These are phyloP conservation scores for Strix aluco DNA, from an alignment of 2,113 vertebrate genomes.

Conservation along the genomic window DNA sequence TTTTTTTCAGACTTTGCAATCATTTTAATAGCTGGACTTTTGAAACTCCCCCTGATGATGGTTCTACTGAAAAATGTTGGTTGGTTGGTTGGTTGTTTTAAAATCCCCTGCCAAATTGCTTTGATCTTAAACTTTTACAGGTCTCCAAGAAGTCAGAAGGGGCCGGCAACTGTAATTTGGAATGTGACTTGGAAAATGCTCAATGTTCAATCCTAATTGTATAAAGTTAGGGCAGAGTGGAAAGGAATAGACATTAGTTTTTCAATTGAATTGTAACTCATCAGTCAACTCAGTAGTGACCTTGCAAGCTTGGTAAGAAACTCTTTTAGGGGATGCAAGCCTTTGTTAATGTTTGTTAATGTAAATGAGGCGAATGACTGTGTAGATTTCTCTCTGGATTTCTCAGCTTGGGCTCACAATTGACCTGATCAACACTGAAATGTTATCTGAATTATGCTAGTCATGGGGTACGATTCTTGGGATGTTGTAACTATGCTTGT, in stretches of 20 bases:
- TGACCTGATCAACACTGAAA: not conserved
- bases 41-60: not conserved
- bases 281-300: not conserved
- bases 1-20: not conserved
- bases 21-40: not conserved
- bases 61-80: not conserved
- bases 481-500: not conserved
- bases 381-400: not conserved
- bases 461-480: not conserved
- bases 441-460: not conserved
- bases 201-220: not conserved
- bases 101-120: not conserved
- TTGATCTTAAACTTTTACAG: not conserved
- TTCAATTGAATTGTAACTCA: not conserved
- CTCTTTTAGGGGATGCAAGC: not conserved
- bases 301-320: not conserved
- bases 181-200: not conserved
- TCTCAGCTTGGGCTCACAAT: not conserved
- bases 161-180: not conserved
- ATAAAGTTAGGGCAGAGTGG: not conserved
- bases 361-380: not conserved
- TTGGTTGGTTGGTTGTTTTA: too few relatives aligned
- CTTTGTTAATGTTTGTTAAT: not conserved
- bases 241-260: not conserved
- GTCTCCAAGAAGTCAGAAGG: not conserved